Conservation (phyloP, 2,797 vertebrate species). For the Cirrhinus molitorella region DNA sequence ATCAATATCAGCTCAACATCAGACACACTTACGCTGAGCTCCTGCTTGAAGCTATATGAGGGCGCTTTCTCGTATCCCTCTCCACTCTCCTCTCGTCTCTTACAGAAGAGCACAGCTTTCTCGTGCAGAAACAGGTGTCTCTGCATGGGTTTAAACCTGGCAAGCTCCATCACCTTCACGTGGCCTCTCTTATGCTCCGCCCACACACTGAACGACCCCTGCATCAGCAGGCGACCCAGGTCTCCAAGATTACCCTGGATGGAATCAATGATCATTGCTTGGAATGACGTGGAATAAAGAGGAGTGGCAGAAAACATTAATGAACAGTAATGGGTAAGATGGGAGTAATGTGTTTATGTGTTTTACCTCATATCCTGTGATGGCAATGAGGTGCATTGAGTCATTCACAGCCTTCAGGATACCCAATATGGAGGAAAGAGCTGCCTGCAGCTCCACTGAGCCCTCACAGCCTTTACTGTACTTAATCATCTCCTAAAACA, state of each 20-base stretch:
- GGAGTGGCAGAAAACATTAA: background rate
- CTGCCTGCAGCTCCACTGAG: slow-evolving; percentile 92
- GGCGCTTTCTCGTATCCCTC: slow-evolving; percentile 99
- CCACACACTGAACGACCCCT: slow-evolving; percentile 97
- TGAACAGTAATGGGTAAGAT: background rate
- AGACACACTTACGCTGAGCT: slow-evolving; percentile 58
- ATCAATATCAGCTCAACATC: background rate
- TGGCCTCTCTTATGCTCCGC: slow-evolving; percentile 97
- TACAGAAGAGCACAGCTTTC: slow-evolving; percentile 97
- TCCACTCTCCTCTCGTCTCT: slow-evolving; percentile 94
- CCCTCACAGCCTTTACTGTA: slow-evolving; percentile 95
- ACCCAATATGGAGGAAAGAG: slow-evolving; percentile 92
- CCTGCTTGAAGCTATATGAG: slow-evolving; percentile 94
- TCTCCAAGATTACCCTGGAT: slow-evolving; percentile 91
- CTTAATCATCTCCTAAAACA: slow-evolving; percentile 93
- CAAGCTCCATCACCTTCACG: slow-evolving; percentile 95
- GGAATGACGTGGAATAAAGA: background rate
- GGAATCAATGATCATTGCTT: background rate
- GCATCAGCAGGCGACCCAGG: slow-evolving; percentile 95
- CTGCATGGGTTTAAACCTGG: slow-evolving; percentile 99
- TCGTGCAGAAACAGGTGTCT: slow-evolving; percentile 96
- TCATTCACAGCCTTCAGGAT: slow-evolving; percentile 99
- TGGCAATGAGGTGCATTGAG: slow-evolving; percentile 99
- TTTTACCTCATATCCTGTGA: slow-evolving; percentile 94
- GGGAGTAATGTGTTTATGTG: background rate